Conservation (phyloP, 1,140 invertebrate species). For the Aethina tumida region DNA sequence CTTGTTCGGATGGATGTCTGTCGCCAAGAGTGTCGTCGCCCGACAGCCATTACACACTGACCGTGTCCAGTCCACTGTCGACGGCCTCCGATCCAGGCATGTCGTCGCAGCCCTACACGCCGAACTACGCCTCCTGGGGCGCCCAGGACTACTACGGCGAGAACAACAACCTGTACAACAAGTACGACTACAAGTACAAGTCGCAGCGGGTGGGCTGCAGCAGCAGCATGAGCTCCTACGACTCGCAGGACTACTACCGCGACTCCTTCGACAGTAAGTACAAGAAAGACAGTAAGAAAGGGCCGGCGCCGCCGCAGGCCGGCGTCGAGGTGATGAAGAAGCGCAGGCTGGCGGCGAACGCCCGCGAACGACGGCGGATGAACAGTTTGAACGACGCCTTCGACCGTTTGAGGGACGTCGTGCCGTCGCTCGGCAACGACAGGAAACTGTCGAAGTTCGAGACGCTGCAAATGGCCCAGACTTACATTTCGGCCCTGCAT, state of each 20-base stretch:
- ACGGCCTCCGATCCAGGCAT: conserved; percentile 29
- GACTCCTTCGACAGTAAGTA: conserved; percentile 16
- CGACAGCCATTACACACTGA: conserved; percentile 27
- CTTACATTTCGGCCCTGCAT: conserved; percentile 60
- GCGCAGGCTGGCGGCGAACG: conserved; percentile 45
- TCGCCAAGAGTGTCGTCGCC: conserved; percentile 30
- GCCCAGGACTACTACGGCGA: conserved; percentile 26
- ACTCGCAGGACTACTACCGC: conserved; percentile 26
- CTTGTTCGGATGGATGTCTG: conserved; percentile 26
- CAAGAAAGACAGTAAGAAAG: conserved; percentile 15
- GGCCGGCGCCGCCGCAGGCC: conserved; percentile 18
- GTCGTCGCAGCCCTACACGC: conserved; percentile 31
- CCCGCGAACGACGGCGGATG: conserved; percentile 62
- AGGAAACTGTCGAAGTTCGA: conserved; percentile 72
- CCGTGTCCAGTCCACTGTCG: conserved; percentile 24
- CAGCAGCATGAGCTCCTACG: conserved; percentile 13
- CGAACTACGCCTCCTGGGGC: conserved; percentile 24
- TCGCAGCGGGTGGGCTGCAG: conserved; percentile 9
- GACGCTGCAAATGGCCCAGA: conserved; percentile 74
- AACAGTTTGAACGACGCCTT: conserved; percentile 70
- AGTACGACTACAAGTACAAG: conserved; percentile 24
- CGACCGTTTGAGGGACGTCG: conserved; percentile 61
- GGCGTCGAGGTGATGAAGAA: conserved; percentile 13
- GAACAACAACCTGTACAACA: conserved; percentile 33
- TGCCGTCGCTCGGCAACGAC: conserved; percentile 62